Base-by-base conservation (phyloP, 37 sponge, comb jelly and placozoan species). In the Aplysina aerophoba region DNA sequence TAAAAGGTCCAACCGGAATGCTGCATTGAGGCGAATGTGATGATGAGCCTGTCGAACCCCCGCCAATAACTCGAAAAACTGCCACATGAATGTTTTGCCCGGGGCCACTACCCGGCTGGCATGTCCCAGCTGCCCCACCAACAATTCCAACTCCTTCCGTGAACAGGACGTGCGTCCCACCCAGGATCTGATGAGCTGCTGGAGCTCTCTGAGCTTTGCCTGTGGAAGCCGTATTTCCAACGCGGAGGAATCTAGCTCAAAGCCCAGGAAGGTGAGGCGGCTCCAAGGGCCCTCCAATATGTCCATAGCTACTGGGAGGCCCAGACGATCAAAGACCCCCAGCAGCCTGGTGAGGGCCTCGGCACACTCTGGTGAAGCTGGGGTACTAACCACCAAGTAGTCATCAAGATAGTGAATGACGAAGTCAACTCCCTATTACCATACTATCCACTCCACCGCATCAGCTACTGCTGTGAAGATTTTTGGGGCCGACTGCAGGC, bases 391-490 rank as follows among this genome's bases (percentile, higher is more conserved):
- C 40, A 82, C 64, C 11, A 62, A 40, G 59, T 36, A 82, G 25
- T 74, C 86, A 41, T 85, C 86, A 0, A 84, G 56, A 58, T 84
- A 84, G 55, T 84, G 85, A 8, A 24, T 22, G 30, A 68, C 30
- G 73, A 5, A 84, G 38, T 24, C 25, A 55, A 71, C 59, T 0
- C 67, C 73, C 28, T 54, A 13, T 0, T 28, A 25, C 20, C 36
- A 24, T 1, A 66, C n/a, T 15, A 69, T 20, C 85, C 85, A 84
- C 36, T 31, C 73, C n/a, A 69, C 55, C 0, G 85, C 85, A 27
- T 84, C 85, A 19, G 85, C 85, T 31, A 84, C 28, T 20, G 73
- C 80, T 14, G 13, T 80, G 58, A 80, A 80, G 38, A 80, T 80
- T 55, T 80, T 80, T 13, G 80, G 80, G 80, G 80, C 80, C 13